Base-by-base conservation (phyloP, 2,888 invertebrate species). In the Argyresthia goedartella region DNA sequence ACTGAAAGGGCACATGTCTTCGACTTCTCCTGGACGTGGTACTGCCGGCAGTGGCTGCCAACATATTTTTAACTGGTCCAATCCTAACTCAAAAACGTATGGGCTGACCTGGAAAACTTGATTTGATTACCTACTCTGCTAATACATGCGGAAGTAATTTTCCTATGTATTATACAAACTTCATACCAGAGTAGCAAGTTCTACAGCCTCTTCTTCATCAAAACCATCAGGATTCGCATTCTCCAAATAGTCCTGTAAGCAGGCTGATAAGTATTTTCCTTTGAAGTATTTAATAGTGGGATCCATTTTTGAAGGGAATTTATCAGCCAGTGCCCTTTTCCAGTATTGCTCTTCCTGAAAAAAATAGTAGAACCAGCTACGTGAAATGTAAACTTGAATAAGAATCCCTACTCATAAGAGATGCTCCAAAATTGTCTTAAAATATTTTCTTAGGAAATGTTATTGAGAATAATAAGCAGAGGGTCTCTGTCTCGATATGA, bases 331-430 rank as follows among this genome's bases (percentile, higher is more conserved):
- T 10, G 85, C 81, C 51, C 91, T 80, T 64, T 89, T 77, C 92
- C 92, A 92, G 69, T 91, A 92, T 67, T 88, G 85, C 62, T 91
- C 91, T 57, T 90, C 85, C 76, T 87, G 63, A 59, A 69, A 84
- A 65, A 34, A 46, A 11, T 11, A 9, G 6, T 4, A 25, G 25
- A 25, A 25, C 3, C 3, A 25, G 25, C 25, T 6, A 6, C 25
- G 25, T 25, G 25, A 25, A 6, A 4, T 25, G 25, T 25, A 25
- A 25, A 4, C 25, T 25, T 25, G 25, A 25, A 4, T 25, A 25
- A 25, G 6, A 25, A 25, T 25, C 25, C 2, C 2, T 25, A 25
- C 25, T 25, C 2, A 25, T 25, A 25, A 4, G 25, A 25, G 25
- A 4, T 4, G 25, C 6, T 25, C 25, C 25, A 25, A 25, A 25